A percentile compares a stretch with the other conserved stretches of the same genome.
Conservation (phyloP, 1,140 invertebrate genomes). For the Maconellicoccus hirsutus region DNA sequence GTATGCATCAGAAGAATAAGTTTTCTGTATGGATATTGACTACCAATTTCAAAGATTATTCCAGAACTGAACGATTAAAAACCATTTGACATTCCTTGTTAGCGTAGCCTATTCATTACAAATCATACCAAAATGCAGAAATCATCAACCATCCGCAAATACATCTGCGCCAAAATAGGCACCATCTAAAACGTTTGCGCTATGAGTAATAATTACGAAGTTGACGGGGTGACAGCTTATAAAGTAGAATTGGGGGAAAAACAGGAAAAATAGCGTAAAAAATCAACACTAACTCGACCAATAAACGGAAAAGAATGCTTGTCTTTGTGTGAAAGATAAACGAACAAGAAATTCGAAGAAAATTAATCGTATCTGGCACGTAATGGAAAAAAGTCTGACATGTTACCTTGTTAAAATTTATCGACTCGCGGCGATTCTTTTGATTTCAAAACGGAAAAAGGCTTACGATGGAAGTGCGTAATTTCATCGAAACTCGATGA, state of each 20-base stretch:
- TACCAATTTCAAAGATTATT: no score
- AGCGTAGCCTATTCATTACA: no score
- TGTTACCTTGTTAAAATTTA: slow-evolving; percentile 6
- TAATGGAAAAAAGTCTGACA: slow-evolving; percentile 9
- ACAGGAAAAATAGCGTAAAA: background rate
- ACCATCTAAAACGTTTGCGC: no score
- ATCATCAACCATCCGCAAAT: no score
- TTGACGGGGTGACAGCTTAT: no score
- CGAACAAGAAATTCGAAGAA: slow-evolving; percentile 4
- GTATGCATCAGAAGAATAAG: no score
- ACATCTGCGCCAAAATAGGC: no score
- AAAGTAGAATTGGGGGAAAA: background rate
- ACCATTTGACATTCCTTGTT: no score
- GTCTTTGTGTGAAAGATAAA: background rate
- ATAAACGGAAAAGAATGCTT: background rate
- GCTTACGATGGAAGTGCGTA: background rate
- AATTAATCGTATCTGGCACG: slow-evolving; percentile 8
- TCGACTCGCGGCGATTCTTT: background rate
- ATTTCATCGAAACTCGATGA: background rate
- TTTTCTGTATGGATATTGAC: no score
- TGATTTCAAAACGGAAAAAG: background rate
- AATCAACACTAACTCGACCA: slow-evolving; percentile 4
- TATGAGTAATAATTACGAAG: no score
- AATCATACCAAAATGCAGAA: no score
- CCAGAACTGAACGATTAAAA: no score